These are phyloP conservation scores for Trachythela sp. DNA, from an alignment of 64 coral and sea anemone genomes.

Conservation along the genomic window DNA sequence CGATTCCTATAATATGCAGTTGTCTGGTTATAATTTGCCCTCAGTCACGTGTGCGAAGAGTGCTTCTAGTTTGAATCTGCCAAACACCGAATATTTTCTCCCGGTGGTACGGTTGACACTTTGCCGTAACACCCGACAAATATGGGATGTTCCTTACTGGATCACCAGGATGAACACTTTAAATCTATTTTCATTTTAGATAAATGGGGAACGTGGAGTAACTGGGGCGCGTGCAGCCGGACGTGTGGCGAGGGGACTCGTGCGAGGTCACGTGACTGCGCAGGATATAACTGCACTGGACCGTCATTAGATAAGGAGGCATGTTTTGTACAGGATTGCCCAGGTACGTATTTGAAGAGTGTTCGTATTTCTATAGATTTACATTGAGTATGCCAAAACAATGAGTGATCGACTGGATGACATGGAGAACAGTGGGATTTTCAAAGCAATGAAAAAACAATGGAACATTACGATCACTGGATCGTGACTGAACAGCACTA, in stretches of 20 bases:
- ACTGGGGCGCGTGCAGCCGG: not conserved
- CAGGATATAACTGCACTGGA: conserved; percentile 17
- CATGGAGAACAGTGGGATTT: not conserved
- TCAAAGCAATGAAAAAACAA: too few species aligned
- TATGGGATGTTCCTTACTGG: not conserved
- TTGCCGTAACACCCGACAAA: too few species aligned
- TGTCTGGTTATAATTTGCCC: too few species aligned
- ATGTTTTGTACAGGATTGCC: conserved; percentile 2
- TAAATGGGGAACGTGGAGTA: not conserved
- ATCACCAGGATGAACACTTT: not conserved
- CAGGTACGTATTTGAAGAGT: not conserved
- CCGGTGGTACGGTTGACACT: too few species aligned
- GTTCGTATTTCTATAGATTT: not conserved
- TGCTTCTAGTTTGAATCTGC: too few species aligned
- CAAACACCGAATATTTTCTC: too few species aligned
- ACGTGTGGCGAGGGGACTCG: not conserved
- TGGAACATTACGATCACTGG: not conserved
- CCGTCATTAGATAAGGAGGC: not conserved
- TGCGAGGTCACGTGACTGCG: not conserved
- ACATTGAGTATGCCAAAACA: not conserved
- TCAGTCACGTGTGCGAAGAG: too few species aligned
- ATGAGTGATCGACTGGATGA: not conserved
- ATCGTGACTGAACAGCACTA: too few species aligned
- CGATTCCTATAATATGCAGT: too few species aligned
- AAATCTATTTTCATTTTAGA: not conserved